phyloP scores from a whole-genome alignment of 2,113 vertebrate species.

The Solea senegalensis region DNA sequence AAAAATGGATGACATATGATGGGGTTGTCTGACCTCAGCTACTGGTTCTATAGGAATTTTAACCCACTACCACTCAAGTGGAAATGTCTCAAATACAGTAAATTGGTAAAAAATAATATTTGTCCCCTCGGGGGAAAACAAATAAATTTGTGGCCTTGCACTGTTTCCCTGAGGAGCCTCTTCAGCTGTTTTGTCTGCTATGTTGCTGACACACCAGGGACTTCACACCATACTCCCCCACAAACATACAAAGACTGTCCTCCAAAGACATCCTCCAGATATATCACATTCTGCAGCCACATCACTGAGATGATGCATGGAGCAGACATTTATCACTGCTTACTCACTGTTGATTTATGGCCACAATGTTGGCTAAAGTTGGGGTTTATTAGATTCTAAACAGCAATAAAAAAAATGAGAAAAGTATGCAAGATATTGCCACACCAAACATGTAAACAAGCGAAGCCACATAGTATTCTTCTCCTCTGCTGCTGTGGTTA shows the following conservation, averaged over 20 bases:
- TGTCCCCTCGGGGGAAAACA: slow-evolving; percentile 8
- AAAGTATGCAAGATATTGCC: slow-evolving; percentile 1
- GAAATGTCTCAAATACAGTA: background rate
- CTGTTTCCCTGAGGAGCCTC: slow-evolving; percentile 39
- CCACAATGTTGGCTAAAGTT: slow-evolving; percentile 7
- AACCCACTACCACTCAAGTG: too few species aligned
- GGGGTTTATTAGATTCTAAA: slow-evolving; percentile 42
- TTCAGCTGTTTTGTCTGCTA: slow-evolving; percentile 51
- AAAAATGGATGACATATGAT: too few species aligned
- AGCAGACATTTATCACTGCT: slow-evolving; percentile 44
- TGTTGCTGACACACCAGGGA: slow-evolving; percentile 62
- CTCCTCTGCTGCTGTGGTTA: slow-evolving; percentile 5
- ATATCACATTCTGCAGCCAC: slow-evolving; percentile 41
- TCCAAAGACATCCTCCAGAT: slow-evolving; percentile 49
- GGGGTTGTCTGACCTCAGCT: too few species aligned
- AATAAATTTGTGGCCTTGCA: slow-evolving; percentile 22
- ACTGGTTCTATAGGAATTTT: too few species aligned
- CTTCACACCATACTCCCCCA: slow-evolving; percentile 49
- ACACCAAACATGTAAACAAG: slow-evolving; percentile 1
- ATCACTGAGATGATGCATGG: slow-evolving; percentile 34
- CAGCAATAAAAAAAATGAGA: slow-evolving; percentile 40
- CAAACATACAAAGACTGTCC: slow-evolving; percentile 45
- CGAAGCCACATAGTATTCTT: background rate
- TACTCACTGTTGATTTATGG: slow-evolving; percentile 42
- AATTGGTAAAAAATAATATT: background rate